phyloP scores from a whole-genome alignment of 2,888 invertebrate genomes.

The Ochropleura leucogaster region DNA sequence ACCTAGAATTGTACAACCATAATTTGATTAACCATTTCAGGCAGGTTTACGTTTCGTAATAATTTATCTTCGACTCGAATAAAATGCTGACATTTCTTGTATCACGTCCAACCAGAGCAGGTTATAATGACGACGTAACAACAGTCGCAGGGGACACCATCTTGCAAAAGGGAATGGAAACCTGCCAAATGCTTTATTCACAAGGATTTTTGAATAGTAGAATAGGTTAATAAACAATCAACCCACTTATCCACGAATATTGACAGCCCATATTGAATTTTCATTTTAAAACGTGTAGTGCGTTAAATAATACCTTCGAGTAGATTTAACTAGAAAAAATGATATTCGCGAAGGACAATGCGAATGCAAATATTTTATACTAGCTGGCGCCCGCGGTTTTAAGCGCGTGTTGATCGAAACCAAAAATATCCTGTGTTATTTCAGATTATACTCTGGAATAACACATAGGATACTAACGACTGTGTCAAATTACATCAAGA shows the following conservation, averaged over 20 bases:
- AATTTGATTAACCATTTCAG: conserved; percentile 14
- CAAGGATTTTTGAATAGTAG: conserved; percentile 17
- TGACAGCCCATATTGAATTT: too few species aligned
- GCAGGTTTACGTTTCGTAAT: conserved; percentile 30
- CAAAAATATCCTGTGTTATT: too few species aligned
- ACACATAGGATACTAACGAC: too few species aligned
- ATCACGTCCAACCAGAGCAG: conserved; percentile 19
- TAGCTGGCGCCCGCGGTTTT: too few species aligned
- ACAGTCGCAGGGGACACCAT: background rate
- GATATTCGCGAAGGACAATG: too few species aligned
- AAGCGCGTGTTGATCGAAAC: too few species aligned
- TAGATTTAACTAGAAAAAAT: too few species aligned
- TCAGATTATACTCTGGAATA: too few species aligned
- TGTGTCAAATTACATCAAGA: too few species aligned
- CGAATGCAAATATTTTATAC: too few species aligned
- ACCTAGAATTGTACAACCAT: background rate
- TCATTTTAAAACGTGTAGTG: too few species aligned
- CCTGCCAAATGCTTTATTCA: conserved; percentile 6
- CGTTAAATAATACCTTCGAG: too few species aligned
- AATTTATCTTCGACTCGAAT: conserved; percentile 19
- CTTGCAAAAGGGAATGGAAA: conserved; percentile 37
- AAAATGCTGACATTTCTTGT: conserved; percentile 28
- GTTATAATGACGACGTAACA: conserved; percentile 26
- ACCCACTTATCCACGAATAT: background rate
- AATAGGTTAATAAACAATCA: background rate